A percentile compares a stretch with the other conserved stretches of the same genome.
These are phyloP conservation scores for Nycticryphes semicollaris DNA, from an alignment of 2,113 vertebrate genomes.

Conservation along the genomic window DNA sequence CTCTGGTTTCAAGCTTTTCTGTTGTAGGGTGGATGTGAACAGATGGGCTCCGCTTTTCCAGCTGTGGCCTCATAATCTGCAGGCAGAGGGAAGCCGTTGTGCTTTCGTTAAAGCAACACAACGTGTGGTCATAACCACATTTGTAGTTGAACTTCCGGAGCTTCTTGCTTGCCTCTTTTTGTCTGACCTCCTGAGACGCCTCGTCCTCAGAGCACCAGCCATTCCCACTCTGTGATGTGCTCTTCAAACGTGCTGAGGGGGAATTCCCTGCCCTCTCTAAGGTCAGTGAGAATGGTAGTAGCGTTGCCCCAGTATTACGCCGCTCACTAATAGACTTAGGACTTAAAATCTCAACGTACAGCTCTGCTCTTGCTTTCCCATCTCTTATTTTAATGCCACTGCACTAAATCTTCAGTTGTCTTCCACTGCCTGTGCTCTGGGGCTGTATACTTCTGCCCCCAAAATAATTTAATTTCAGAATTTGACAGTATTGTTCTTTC, in stretches of 20 bases:
- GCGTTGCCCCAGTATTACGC: background rate
- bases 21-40: background rate
- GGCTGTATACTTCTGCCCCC: background rate
- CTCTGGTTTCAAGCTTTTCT: background rate
- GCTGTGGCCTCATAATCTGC: fast-evolving
- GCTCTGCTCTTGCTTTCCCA: fast-evolving
- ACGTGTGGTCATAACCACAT: background rate
- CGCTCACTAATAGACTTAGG: fast-evolving
- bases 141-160: background rate
- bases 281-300: background rate
- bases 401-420: background rate
- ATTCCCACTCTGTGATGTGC: background rate
- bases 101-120: background rate
- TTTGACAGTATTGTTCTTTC: background rate
- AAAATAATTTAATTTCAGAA: background rate
- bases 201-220: no score
- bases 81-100: background rate
- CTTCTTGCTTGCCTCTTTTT: fast-evolving
- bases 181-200: background rate
- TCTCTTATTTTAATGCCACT: background rate
- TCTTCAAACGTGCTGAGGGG: fast-evolving
- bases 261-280: background rate
- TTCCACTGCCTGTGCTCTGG: background rate
- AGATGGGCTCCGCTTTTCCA: background rate
- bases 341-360: background rate